Conservation (phyloP, 2,888 invertebrate genomes). For the Zelleria hepariella region DNA sequence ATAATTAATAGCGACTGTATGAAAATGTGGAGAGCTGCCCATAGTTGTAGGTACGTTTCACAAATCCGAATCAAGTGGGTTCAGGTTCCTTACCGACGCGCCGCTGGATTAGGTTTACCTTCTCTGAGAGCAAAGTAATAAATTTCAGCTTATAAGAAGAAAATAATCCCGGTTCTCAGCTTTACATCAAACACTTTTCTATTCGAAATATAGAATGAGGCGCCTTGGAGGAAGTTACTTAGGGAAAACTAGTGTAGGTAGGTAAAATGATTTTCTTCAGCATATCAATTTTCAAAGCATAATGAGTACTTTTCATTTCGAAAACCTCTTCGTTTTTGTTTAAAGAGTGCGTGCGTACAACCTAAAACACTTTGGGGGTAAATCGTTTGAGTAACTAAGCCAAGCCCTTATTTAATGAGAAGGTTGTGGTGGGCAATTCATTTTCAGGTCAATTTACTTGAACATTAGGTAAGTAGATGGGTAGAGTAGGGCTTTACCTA, state of each 20-base stretch:
- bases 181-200: slow-evolving; percentile 8
- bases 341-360: background rate
- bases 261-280: background rate
- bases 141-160: slow-evolving; percentile 68
- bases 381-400: background rate
- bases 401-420: background rate
- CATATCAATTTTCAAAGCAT: too few relatives aligned
- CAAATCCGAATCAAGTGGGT: slow-evolving; percentile 11
- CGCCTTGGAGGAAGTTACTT: background rate
- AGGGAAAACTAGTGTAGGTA: background rate
- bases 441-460: background rate
- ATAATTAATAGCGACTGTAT: too few relatives aligned
- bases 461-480: background rate
- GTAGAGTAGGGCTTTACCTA: background rate
- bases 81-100: slow-evolving; percentile 42
- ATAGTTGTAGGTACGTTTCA: background rate
- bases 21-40: too few relatives aligned
- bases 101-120: slow-evolving; percentile 58
- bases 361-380: background rate
- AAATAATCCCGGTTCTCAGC: slow-evolving; percentile 21
- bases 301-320: too few relatives aligned
- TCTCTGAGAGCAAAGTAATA: slow-evolving; percentile 66
- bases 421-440: background rate
- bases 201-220: background rate
- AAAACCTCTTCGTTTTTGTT: too few relatives aligned